Conservation (phyloP, 2,113 vertebrate species). For the Madoqua kirkii region DNA sequence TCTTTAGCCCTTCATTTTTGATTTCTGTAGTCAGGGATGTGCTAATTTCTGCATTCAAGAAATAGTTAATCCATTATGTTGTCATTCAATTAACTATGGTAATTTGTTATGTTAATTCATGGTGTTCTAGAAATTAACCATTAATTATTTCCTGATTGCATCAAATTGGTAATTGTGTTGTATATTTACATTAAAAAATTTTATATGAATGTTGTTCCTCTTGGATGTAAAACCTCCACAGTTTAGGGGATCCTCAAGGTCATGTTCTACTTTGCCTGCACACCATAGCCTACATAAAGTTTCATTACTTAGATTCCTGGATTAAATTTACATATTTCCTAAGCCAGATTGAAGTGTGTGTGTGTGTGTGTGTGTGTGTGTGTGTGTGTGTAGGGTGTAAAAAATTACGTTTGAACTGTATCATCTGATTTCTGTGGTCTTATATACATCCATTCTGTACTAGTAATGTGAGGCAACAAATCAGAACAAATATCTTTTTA, state of each 20-base stretch:
- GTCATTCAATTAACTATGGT: conserved; percentile 71
- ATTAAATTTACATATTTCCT: not conserved
- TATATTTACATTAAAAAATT: conserved; percentile 56
- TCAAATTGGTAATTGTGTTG: conserved; percentile 68
- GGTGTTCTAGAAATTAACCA: conserved; percentile 61
- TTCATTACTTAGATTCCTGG: not conserved
- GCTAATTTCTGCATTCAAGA: conserved; percentile 57
- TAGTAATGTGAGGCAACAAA: not conserved
- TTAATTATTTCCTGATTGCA: conserved; percentile 70
- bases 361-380: not conserved
- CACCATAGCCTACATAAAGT: not conserved
- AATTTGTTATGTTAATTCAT: conserved; percentile 63
- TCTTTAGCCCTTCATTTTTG: conserved; percentile 32
- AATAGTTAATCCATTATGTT: conserved; percentile 67
- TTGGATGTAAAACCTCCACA: conserved; percentile 5
- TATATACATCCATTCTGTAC: conserved; percentile 5
- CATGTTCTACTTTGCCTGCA: not conserved
- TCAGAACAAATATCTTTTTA: conserved; percentile 23
- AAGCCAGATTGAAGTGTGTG: not conserved
- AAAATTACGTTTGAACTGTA: not conserved
- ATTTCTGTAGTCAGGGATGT: conserved; percentile 64
- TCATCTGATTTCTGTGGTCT: conserved; percentile 43
- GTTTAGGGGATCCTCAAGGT: not conserved
- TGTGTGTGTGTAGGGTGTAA: not conserved
- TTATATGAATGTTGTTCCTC: conserved; percentile 47